Evolutionary conservation across 2,113 vertebrate genomes (phyloP).

Genomic region (Athene cunicularia): DNA sequence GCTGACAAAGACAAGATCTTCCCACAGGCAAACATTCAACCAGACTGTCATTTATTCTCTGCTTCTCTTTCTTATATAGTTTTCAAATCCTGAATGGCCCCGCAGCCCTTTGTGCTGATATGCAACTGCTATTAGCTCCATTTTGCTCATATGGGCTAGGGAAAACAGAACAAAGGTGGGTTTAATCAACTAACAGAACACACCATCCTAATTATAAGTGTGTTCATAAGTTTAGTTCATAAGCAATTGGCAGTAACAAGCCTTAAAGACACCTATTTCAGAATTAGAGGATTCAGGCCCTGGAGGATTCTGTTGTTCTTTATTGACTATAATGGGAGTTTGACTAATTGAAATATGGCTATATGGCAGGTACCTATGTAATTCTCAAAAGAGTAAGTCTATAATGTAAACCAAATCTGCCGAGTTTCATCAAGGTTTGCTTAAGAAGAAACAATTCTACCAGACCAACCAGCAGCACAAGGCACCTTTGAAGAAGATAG

Average conservation of each 20-base stretch:
- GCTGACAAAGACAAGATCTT: conserved; percentile 36
- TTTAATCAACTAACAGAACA: background rate
- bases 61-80: background rate
- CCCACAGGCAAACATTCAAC: conserved; percentile 32
- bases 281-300: background rate
- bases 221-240: background rate
- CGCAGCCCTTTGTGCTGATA: background rate
- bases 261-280: background rate
- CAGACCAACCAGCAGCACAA: background rate
- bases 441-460: background rate
- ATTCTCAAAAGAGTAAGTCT: background rate
- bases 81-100: background rate
- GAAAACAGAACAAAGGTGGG: background rate
- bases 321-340: background rate
- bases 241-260: background rate
- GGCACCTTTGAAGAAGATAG: background rate
- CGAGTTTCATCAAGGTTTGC: background rate
- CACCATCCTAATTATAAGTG: background rate
- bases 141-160: background rate
- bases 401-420: background rate
- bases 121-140: background rate
- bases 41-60: conserved; percentile 27
- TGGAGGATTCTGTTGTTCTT: background rate
- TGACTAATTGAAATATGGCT: background rate
- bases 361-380: background rate